Evolutionary conservation across 1,140 invertebrate species (phyloP).

Genomic region (Leptopilina boulardi): DNA sequence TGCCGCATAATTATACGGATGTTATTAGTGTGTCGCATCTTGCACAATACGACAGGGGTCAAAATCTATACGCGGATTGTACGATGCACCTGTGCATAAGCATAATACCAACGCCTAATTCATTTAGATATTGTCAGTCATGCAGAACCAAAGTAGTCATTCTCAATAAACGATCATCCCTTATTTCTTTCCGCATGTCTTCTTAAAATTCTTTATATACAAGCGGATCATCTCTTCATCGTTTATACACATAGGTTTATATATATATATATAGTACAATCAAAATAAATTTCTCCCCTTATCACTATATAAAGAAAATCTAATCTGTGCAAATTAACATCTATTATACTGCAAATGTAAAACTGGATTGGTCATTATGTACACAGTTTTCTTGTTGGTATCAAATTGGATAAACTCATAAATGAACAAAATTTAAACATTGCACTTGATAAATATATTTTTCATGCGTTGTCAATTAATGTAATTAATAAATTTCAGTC

Average conservation of each 20-base stretch:
- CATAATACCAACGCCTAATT: slow-evolving; percentile 5
- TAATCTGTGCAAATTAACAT: too few relatives aligned
- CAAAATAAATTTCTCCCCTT: too few relatives aligned
- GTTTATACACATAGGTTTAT: not conserved
- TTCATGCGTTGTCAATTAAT: too few relatives aligned
- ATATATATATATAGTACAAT: too few relatives aligned
- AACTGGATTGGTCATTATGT: too few relatives aligned
- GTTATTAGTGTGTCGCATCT: slow-evolving; percentile 30
- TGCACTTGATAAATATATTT: too few relatives aligned
- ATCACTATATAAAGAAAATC: too few relatives aligned
- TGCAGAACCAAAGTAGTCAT: slow-evolving; percentile 6
- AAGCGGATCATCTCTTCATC: slow-evolving; percentile 15
- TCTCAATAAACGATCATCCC: not conserved
- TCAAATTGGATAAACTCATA: too few relatives aligned
- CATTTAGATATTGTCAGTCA: slow-evolving; percentile 27
- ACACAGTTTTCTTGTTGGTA: too few relatives aligned
- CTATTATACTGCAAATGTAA: too few relatives aligned
- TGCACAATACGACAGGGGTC: slow-evolving; percentile 26
- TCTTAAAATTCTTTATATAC: slow-evolving; percentile 6
- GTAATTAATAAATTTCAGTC: too few relatives aligned
- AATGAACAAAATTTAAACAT: too few relatives aligned
- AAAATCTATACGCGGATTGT: not conserved
- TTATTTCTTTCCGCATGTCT: not conserved
- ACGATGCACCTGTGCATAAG: slow-evolving; percentile 17
- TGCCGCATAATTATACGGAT: slow-evolving; percentile 32